Evolutionary conservation across 2,888 invertebrate genomes (phyloP), one percentile per base, ranked within the genome.

Genomic region (Apamea epomidion): DNA sequence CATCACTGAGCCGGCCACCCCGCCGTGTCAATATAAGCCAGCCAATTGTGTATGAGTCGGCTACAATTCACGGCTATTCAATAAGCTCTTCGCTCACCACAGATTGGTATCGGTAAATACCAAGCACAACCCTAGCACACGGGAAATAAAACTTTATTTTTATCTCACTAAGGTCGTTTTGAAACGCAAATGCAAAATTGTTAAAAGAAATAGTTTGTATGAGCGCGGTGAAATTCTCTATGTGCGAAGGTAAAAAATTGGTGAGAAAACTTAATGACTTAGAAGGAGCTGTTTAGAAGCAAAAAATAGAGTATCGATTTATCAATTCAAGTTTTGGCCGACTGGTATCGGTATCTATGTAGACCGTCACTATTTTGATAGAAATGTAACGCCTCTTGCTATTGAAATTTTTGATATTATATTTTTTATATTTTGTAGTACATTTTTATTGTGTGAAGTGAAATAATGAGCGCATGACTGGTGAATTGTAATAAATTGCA

Each of bases 11-110:
- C 75, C 71, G 91, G 95, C 94, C 93, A 93, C 95, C 96, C 96
- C 94, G 95, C 93, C 94, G 96, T 92, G 96, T 94, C 94, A 93
- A 94, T 95, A 95, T 94, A 93, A 94, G 91, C 93, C 93, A 91
- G 93, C 94, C 95, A 96, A 96, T 95, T 96, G 95, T 95, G 93
- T 94, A 94, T 94, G 95, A 95, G 93, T 95, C 93, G 93, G 92
- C 94, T 93, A 93, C 94, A 93, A 94, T 95, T 94, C 93, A 93
- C 93, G 91, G 93, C 94, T 96, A 95, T 96, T 96, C 96, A 96
- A 95, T 96, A 96, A 95, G 91, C 92, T 92, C 93, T 92, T 91
- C 92, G 92, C 92, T 94, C 92, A 92, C 93, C 93, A 92, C 92
- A 93, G 96, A 96, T 95, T 93, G 91, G 91, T 95, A 95, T 96